A percentile compares a stretch with the other conserved stretches of the same genome.
phyloP scores from a whole-genome alignment of 92 coral and sea anemone species.

The Virgularia gustaviana region DNA sequence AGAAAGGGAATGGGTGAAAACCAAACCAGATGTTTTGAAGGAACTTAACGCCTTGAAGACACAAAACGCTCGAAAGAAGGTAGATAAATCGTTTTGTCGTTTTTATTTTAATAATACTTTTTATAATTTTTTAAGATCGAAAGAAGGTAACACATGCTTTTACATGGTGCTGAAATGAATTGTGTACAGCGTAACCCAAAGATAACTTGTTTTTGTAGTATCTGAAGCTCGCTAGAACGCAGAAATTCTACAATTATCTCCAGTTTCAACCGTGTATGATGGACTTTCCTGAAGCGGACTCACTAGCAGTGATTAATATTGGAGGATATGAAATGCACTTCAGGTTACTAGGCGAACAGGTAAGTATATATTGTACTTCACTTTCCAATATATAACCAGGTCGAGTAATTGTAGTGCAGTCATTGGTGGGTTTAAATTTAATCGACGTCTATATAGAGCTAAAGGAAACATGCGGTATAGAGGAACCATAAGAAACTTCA shows the following conservation, averaged over 20 bases:
- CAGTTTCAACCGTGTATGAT: constrained; percentile 86
- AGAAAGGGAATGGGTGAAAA: constrained; percentile 86
- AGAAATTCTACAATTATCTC: constrained; percentile 75
- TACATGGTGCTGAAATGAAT: not conserved
- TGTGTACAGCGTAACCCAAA: not conserved
- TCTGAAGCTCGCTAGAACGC: constrained; percentile 67
- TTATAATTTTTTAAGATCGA: not conserved
- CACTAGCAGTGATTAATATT: constrained; percentile 68
- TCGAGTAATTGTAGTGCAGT: not conserved
- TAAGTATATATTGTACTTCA: constrained; percentile 52
- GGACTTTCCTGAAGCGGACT: constrained; percentile 75
- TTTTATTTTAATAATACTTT: not conserved
- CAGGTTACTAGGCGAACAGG: constrained; percentile 76
- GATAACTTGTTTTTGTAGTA: constrained; percentile 60
- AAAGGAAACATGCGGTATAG: too few species aligned
- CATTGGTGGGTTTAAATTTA: too few species aligned
- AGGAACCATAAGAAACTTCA: too few species aligned
- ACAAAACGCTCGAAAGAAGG: constrained; percentile 75
- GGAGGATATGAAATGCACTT: constrained; percentile 84
- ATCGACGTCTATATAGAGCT: too few species aligned
- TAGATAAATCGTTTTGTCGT: too few species aligned
- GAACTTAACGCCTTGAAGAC: constrained; percentile 66
- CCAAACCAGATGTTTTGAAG: constrained; percentile 72
- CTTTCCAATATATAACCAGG: too few species aligned
- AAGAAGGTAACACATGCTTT: not conserved